Conservation (phyloP, 92 coral and sea anemone genomes). For the Actinostola sp. region DNA sequence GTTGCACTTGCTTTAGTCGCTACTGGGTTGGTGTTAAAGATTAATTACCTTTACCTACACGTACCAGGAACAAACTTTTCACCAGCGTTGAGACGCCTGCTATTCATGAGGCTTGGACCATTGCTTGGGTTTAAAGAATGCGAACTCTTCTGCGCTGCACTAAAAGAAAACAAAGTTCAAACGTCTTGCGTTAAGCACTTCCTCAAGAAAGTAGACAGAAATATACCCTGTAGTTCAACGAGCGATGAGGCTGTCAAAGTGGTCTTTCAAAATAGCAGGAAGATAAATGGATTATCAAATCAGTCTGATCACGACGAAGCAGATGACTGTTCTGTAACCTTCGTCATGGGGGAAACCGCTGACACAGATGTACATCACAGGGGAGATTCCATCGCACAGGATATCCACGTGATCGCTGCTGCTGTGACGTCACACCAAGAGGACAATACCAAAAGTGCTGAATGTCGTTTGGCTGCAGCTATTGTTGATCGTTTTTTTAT, state of each 20-base stretch:
- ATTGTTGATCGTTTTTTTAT: conserved; percentile 83
- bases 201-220: neutral
- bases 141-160: neutral
- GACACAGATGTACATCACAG: neutral
- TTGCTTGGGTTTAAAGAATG: conserved; percentile 32
- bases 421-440: conserved; percentile 56
- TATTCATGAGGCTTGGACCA: conserved; percentile 69
- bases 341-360: neutral
- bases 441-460: conserved; percentile 39
- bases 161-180: neutral
- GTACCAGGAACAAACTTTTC: conserved; percentile 56
- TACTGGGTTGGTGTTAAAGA: conserved; percentile 78
- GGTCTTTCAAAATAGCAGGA: neutral
- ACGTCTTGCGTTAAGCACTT: neutral
- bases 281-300: neutral
- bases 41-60: conserved; percentile 70
- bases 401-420: conserved; percentile 51
- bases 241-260: neutral
- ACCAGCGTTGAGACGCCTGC: conserved; percentile 42
- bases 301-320: neutral
- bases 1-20: conserved; percentile 87
- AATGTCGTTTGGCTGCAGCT: conserved; percentile 78
- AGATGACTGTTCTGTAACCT: conserved; percentile 13
- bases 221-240: neutral
- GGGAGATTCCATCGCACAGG: conserved; percentile 19